Percentiles rank a stretch among this genome's conserved stretches.
Evolutionary conservation across 2,113 vertebrate species (phyloP).

Genomic region (Edolisoma coerulescens): DNA sequence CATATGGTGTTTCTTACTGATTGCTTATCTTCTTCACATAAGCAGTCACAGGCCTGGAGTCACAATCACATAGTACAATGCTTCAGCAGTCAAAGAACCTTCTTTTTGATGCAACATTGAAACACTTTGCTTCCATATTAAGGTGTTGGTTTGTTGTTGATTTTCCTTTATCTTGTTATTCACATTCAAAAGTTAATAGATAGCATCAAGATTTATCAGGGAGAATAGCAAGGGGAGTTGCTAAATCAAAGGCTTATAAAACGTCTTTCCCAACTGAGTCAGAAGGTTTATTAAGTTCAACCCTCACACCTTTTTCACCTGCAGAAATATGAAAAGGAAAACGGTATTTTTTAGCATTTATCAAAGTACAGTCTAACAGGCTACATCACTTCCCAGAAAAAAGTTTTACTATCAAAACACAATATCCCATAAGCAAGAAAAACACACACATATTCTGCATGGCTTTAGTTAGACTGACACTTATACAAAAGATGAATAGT

Average conservation of each 20-base stretch:
- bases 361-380: neutral
- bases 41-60: conserved; percentile 68
- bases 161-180: conserved; percentile 69
- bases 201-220: conserved; percentile 46
- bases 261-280: conserved; percentile 81
- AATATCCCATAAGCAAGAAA: neutral
- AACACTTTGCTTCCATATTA: conserved; percentile 56
- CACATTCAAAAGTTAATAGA: conserved; percentile 69
- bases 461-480: neutral
- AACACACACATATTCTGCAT: neutral
- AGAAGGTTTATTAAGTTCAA: conserved; percentile 90
- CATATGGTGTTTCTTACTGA: conserved; percentile 61
- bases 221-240: conserved; percentile 52
- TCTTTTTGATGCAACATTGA: conserved; percentile 62
- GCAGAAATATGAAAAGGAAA: conserved; percentile 28
- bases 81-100: conserved; percentile 67
- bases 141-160: conserved; percentile 52
- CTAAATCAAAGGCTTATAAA: conserved; percentile 64
- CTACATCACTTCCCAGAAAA: neutral
- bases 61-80: conserved; percentile 67
- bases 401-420: neutral
- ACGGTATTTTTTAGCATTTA: neutral
- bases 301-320: conserved; percentile 93
- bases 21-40: conserved; percentile 67
- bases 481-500: neutral